Evolutionary conservation across 1,140 invertebrate genomes (phyloP).

Genomic region (Metopolophium dirhodum): DNA sequence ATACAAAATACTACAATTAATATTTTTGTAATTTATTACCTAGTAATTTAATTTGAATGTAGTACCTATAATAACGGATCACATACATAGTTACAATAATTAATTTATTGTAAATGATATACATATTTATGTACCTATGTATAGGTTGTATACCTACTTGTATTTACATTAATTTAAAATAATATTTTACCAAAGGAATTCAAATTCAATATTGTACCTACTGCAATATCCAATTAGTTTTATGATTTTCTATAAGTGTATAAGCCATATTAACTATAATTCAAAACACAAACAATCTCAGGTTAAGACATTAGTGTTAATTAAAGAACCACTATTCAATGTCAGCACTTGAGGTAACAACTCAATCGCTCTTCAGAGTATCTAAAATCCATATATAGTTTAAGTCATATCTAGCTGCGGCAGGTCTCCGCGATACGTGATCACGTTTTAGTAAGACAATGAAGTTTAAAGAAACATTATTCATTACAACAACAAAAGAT

Average conservation of each 20-base stretch:
- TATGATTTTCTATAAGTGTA: background rate
- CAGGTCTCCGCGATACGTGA: background rate
- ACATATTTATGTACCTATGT: no score
- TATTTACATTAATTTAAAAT: background rate
- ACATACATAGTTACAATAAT: no score
- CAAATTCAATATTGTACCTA: background rate
- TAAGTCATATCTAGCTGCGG: background rate
- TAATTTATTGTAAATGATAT: no score
- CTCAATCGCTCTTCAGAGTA: background rate
- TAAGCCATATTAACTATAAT: background rate
- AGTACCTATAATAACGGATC: no score
- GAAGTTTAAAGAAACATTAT: background rate
- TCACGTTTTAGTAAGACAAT: background rate
- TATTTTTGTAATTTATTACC: no score
- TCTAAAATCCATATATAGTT: background rate
- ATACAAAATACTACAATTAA: no score
- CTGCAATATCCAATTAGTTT: background rate
- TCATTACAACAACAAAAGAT: background rate
- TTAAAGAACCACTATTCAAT: background rate
- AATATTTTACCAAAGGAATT: background rate
- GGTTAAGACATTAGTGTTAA: background rate
- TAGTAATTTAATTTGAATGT: no score
- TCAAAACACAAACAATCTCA: background rate
- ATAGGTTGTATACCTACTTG: no score
- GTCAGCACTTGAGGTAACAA: background rate